Percentiles rank a stretch among this genome's conserved stretches.
Evolutionary conservation across 2,888 invertebrate genomes (phyloP).

Genomic region (Erannis defoliaria): DNA sequence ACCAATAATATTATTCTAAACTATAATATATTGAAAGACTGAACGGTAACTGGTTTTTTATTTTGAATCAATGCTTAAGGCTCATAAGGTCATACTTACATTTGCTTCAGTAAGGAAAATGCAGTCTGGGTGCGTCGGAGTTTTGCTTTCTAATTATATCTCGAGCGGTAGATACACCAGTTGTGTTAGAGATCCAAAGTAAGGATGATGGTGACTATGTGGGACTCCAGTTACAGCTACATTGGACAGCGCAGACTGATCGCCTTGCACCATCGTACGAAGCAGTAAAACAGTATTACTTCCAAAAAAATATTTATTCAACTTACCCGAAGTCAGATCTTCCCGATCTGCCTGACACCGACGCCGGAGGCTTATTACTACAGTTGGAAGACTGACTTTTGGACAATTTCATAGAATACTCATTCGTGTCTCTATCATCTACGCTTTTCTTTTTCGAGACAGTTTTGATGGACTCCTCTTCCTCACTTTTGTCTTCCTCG

Average conservation of each 20-base stretch:
- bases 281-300: conserved; percentile 19
- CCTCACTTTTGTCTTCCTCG: conserved; percentile 76
- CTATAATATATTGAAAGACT: no score
- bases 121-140: no score
- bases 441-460: conserved; percentile 54
- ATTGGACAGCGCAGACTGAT: not conserved
- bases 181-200: not conserved
- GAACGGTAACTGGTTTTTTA: no score
- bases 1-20: no score
- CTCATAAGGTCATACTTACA: no score
- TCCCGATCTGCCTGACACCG: conserved; percentile 72
- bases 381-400: conserved; percentile 73
- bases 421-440: conserved; percentile 44
- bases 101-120: no score
- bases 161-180: no score
- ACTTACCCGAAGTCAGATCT: conserved; percentile 75
- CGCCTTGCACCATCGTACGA: conserved; percentile 1
- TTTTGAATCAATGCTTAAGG: no score
- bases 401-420: conserved; percentile 61
- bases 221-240: not conserved
- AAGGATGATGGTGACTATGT: not conserved
- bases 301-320: conserved; percentile 18
- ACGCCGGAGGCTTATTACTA: conserved; percentile 57
- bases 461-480: conserved; percentile 56
- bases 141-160: no score